Percentiles rank a stretch among this genome's conserved stretches.
Evolutionary conservation across 53 echinoderm and acorn worm species (phyloP).

Genomic region (Pentamera pediparva): DNA sequence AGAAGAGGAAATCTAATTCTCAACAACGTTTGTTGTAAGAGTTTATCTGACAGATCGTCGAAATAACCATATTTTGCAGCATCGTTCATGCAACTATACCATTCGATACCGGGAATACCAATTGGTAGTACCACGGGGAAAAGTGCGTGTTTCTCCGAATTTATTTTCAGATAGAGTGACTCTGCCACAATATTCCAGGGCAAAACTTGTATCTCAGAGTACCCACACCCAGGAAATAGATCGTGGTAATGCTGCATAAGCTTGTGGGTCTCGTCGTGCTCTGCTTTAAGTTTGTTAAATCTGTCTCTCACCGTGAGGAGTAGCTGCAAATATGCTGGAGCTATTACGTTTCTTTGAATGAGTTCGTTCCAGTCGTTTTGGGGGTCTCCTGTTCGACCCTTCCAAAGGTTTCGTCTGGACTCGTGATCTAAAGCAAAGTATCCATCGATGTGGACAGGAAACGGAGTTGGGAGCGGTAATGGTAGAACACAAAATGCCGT

Average conservation of each 20-base stretch:
- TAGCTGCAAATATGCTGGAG: conserved; percentile 53
- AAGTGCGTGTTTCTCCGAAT: not conserved
- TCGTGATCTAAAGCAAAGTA: conserved; percentile 63
- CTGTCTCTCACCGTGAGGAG: not conserved
- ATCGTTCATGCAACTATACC: conserved; percentile 1
- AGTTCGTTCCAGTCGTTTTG: conserved; percentile 34
- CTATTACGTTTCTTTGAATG: conserved; percentile 43
- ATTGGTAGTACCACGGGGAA: not conserved
- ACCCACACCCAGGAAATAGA: not conserved
- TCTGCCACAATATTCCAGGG: conserved; percentile 13
- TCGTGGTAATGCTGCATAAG: not conserved
- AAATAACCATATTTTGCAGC: not conserved
- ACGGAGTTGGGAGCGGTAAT: conserved; percentile 56
- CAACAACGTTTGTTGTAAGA: not conserved
- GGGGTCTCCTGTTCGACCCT: conserved; percentile 31
- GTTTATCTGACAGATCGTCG: not conserved
- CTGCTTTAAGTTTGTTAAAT: not conserved
- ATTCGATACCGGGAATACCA: not conserved
- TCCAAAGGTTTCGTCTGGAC: conserved; percentile 45
- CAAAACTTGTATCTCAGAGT: not conserved
- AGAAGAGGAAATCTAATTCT: conserved; percentile 1
- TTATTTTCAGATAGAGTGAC: not conserved
- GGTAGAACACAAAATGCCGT: not conserved
- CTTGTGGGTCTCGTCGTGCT: not conserved
- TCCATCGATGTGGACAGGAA: conserved; percentile 82